Evolutionary conservation across 2,888 invertebrate genomes (phyloP), one percentile per base, ranked within the genome.

Genomic region (Campoplex nolae): DNA sequence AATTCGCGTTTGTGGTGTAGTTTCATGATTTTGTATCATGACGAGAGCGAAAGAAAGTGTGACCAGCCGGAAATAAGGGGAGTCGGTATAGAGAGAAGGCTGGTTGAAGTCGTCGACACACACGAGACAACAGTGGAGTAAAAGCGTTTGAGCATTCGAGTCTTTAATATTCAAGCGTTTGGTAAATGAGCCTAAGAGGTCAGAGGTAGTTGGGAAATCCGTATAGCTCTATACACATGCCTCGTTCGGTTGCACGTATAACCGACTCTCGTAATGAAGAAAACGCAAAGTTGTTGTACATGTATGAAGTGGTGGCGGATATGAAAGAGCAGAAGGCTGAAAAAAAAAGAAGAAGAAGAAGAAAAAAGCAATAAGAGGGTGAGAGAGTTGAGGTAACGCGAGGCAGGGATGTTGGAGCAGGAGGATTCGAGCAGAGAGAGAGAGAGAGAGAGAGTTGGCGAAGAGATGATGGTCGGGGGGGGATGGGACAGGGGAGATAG

Each of bases 101-200:
- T 16, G 32, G 38, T 58, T 74, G 74, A 38, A 32, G 62, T 16
- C 74, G 42, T 23, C 23, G 23, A 23, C 23, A 42, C 56, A 32
- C n/a, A 38, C 7, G 35, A 35, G 42, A 54, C 45, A 11, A 54
- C 45, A 11, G 28, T 54, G 32, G 38, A 58, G 13, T 58, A 35
- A 23, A 62, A 62, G 9, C 54, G 71, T 71, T 80, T 80, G 74
- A 81, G 23, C 38, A 54, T 74, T 58, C 23, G 28, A 67, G 51
- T 3, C 51, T 73, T 81, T 70, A 65, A 73, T 81, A 74, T 81
- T 74, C 65, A 65, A 81, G 65, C 81, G 48, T 11, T 18, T 18
- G 73, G 51, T 73, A 74, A 81, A 81, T 38, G 81, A 81, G 81
- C 73, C 74, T 81, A 65, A 81, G 74, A 81, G 81, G 81, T 81